These are phyloP conservation scores for Caloenas nicobarica DNA, from an alignment of 2,113 vertebrate genomes.

Conservation along the genomic window DNA sequence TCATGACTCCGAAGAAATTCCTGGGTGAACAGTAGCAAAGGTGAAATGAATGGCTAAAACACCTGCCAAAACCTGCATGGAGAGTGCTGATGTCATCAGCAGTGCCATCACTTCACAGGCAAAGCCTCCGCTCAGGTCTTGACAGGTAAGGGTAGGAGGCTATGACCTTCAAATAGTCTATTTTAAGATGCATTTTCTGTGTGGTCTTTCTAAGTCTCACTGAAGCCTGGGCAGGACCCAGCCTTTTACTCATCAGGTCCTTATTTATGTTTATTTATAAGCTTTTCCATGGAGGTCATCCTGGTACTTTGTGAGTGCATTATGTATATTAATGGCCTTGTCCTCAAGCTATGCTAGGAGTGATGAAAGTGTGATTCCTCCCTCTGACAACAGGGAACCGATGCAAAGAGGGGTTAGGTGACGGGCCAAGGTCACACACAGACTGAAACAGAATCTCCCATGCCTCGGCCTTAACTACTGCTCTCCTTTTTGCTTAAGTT, in stretches of 20 bases:
- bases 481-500: neutral
- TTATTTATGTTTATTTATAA: slow-evolving; percentile 73
- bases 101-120: slow-evolving; percentile 55
- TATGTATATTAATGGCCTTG: slow-evolving; percentile 67
- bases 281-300: slow-evolving; percentile 52
- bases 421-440: neutral
- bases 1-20: slow-evolving; percentile 70
- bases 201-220: slow-evolving; percentile 51
- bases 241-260: slow-evolving; percentile 47
- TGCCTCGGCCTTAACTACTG: neutral
- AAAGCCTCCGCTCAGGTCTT: slow-evolving; percentile 43
- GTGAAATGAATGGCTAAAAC: slow-evolving; percentile 49
- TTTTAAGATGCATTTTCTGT: slow-evolving; percentile 66
- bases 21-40: slow-evolving; percentile 70
- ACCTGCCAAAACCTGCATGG: slow-evolving; percentile 63
- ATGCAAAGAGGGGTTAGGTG: neutral
- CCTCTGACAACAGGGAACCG: neutral
- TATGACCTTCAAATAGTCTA: slow-evolving; percentile 62
- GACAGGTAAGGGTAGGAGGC: slow-evolving; percentile 63
- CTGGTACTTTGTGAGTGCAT: slow-evolving; percentile 16
- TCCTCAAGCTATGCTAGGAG: slow-evolving; percentile 30
- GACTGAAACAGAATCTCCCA: neutral
- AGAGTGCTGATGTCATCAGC: slow-evolving; percentile 71
- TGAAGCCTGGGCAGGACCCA: slow-evolving; percentile 59
- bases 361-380: slow-evolving; percentile 6